Evolutionary conservation across 2,888 invertebrate species (phyloP).

Genomic region (Drosophila koepferae): DNA sequence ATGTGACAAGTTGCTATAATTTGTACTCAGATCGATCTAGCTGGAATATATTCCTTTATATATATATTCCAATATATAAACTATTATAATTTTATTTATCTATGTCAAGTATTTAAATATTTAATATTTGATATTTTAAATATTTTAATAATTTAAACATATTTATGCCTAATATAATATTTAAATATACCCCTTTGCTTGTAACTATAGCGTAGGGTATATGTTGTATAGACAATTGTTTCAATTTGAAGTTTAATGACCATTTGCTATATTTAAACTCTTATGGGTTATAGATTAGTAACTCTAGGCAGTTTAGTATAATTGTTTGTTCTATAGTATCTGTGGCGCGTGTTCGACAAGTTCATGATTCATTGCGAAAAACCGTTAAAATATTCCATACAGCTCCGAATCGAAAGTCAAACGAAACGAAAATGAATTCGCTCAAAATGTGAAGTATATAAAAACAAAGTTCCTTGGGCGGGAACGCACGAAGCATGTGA

Average conservation of each 20-base stretch:
- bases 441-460: constrained; percentile 42
- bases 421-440: constrained; percentile 52
- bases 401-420: constrained; percentile 49
- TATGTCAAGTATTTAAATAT: no score
- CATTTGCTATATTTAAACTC: constrained; percentile 13
- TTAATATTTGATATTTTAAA: no score
- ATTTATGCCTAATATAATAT: no score
- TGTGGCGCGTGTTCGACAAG: constrained; percentile 52
- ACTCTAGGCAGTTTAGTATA: not conserved
- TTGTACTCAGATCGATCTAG: not conserved
- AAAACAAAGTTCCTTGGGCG: constrained; percentile 46
- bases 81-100: no score
- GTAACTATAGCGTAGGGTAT: not conserved
- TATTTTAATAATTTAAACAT: no score
- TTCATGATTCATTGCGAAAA: constrained; percentile 35
- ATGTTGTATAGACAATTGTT: constrained; percentile 29
- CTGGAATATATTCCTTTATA: not conserved
- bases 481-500: constrained; percentile 38
- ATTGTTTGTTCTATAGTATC: constrained; percentile 22
- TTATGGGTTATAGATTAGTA: not conserved
- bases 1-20: not conserved
- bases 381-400: constrained; percentile 41
- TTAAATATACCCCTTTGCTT: not conserved
- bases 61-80: no score
- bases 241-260: constrained; percentile 32